A percentile compares a stretch with the other conserved stretches of the same genome.
Conservation (phyloP, 2,888 invertebrate genomes). For the Nemapogon koenigi region DNA sequence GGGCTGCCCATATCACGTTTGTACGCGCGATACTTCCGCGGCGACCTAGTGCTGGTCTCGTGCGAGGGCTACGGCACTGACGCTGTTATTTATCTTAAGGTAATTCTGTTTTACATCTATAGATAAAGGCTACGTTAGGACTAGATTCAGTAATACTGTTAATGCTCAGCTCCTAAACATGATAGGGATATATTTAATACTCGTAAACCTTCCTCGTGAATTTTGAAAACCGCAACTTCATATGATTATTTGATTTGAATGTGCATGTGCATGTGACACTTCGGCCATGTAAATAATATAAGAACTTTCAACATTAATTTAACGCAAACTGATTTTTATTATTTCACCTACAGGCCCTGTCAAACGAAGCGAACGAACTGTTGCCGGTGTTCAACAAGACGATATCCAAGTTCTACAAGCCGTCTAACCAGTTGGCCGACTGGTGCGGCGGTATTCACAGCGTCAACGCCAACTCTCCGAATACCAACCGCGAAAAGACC, state of each 20-base stretch:
- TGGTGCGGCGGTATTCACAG: conserved; percentile 72
- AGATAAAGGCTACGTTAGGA: no score
- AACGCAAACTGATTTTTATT: no score
- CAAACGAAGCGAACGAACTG: conserved; percentile 96
- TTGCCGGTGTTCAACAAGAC: conserved; percentile 98
- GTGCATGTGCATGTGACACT: no score
- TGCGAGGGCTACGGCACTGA: conserved; percentile 98
- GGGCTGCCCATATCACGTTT: conserved; percentile 95
- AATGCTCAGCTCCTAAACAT: no score
- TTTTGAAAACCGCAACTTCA: no score
- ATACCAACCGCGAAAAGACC: conserved; percentile 7
- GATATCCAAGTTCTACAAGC: conserved; percentile 87
- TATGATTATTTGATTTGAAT: no score
- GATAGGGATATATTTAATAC: no score
- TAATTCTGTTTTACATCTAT: conserved; percentile 40
- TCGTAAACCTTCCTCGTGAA: no score
- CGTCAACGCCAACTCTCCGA: conserved; percentile 11
- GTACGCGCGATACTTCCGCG: conserved; percentile 98
- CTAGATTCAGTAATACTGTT: no score
- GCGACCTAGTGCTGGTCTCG: conserved; percentile 90
- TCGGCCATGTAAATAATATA: no score
- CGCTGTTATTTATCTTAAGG: conserved; percentile 95
- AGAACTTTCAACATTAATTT: no score
- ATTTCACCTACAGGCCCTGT: conserved; percentile 73
- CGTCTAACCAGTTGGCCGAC: conserved; percentile 82